Base-by-base conservation (phyloP, 2,113 vertebrate species). In the Spilogale gracilis region DNA sequence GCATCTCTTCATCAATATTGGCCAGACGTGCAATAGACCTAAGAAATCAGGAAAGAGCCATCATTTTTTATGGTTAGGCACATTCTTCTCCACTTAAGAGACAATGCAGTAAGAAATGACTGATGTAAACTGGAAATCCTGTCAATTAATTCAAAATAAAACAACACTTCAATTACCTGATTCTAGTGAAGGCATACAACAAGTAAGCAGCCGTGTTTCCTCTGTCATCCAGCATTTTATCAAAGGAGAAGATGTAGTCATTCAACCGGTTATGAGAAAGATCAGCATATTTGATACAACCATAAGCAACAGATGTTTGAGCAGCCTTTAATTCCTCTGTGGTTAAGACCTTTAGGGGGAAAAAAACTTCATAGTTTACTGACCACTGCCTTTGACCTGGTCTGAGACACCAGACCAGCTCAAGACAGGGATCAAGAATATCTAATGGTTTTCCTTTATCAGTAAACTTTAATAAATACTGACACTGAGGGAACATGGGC, bases 181-280 rank as follows among this genome's bases (percentile, higher is more conserved):
- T 99, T 71, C 99, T 99, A 0, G 99, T 99, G 98, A 99, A 99
- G 76, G 99, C 99, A 1, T 99, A 99, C 13, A 99, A 98, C 87
- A 99, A 98, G 83, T 99, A 99, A 0, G 99, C 99, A 1, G 99
- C 99, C 0, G 99, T 99, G 98, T 99, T 99, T 61, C 99, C 99
- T 94, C 99, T 98, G 98, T 99, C 99, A 21, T 99, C 99, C 95
- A 99, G 98, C 99, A 99, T 99, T 98, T 99, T 99, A 98, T 99
- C 99, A 30, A 99, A 99, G 71, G 99, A 99, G 99, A 99, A 99
- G 56, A 99, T 98, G 30, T 99, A 99, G 98, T 99, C 99, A 21
- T 99, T 99, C 96, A 99, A 98, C 83, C 99, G 99, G 97, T 99
- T 99, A 98, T 99, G 99, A 18, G 99, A 99, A 20, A 99, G 99